These are phyloP conservation scores for Crocuta crocuta DNA, from an alignment of 2,113 vertebrate species.

Conservation along the genomic window DNA sequence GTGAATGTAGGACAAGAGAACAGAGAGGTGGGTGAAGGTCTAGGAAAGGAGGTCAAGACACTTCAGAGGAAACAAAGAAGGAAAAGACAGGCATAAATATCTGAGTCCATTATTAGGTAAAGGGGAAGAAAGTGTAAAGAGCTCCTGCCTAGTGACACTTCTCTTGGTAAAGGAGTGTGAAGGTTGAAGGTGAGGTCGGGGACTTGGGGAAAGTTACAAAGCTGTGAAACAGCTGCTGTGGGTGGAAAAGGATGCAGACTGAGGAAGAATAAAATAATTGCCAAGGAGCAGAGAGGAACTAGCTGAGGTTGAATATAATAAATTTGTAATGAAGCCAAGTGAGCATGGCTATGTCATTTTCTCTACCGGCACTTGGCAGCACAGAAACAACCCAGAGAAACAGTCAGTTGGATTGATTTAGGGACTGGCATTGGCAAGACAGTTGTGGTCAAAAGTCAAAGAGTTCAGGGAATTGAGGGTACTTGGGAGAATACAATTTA, in stretches of 20 bases:
- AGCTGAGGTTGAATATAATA: background rate
- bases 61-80: background rate
- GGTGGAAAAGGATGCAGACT: slow-evolving; percentile 18
- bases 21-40: background rate
- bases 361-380: slow-evolving; percentile 32
- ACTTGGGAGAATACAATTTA: background rate
- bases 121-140: background rate
- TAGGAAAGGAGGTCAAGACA: background rate
- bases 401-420: slow-evolving; percentile 37
- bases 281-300: background rate
- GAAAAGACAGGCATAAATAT: background rate
- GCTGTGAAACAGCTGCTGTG: background rate
- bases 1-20: background rate
- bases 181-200: background rate
- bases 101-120: background rate
- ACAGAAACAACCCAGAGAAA: background rate
- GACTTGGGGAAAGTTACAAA: background rate
- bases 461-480: background rate
- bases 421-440: background rate
- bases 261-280: background rate
- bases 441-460: slow-evolving; percentile 36
- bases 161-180: background rate
- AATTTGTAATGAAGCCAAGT: background rate
- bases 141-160: background rate
- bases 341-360: slow-evolving; percentile 7